phyloP scores from a whole-genome alignment of 2,113 vertebrate genomes.

The Felis chaus region DNA sequence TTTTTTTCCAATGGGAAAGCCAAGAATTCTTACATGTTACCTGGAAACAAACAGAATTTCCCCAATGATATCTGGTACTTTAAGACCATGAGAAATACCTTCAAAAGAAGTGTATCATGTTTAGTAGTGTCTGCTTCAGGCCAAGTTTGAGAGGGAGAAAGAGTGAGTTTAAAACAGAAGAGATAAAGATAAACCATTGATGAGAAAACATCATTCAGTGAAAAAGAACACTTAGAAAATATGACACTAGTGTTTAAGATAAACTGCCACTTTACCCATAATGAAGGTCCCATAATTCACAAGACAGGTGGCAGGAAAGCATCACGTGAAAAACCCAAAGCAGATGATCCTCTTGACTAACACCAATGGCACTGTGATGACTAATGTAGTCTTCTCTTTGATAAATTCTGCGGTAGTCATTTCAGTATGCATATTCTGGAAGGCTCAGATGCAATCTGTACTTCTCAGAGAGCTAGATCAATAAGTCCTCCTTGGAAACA shows the following conservation, averaged over 20 bases:
- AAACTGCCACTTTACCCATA: not conserved
- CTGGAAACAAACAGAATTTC: conserved; percentile 39
- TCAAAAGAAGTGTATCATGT: not conserved
- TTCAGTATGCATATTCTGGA: conserved; percentile 87
- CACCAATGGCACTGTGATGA: conserved; percentile 82
- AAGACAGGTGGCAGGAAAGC: too few species aligned
- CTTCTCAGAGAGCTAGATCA: conserved; percentile 88
- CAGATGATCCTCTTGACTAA: not conserved
- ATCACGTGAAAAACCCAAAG: not conserved
- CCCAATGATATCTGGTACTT: not conserved
- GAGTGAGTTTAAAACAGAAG: not conserved
- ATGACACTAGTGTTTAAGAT: conserved; percentile 28
- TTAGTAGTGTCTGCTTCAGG: conserved; percentile 12
- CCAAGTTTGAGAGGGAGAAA: not conserved
- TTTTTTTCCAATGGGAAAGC: not conserved
- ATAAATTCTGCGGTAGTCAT: conserved; percentile 85
- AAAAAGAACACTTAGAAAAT: conserved; percentile 47
- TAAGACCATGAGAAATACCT: not conserved
- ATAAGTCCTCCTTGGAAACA: conserved; percentile 90
- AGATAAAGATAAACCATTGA: not conserved
- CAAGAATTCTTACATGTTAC: not conserved
- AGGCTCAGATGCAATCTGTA: conserved; percentile 88
- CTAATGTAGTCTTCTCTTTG: conserved; percentile 84
- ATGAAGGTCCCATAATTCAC: conserved; percentile 5
- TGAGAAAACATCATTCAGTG: conserved; percentile 7